phyloP scores from a whole-genome alignment of 2,797 vertebrate genomes.

The Tiaroga cobitis region DNA sequence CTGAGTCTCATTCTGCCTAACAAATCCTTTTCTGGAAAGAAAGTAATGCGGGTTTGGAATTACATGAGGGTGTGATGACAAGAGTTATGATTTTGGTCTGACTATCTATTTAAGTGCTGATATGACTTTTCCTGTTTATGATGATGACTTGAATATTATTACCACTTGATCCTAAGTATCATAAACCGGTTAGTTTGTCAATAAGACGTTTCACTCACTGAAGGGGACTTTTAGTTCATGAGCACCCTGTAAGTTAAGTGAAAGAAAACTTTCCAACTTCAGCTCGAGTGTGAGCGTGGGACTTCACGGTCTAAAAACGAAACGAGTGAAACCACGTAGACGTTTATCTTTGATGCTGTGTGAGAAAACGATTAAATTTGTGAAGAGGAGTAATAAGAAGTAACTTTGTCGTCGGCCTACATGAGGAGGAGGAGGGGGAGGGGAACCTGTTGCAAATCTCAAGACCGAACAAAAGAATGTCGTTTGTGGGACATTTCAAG shows the following conservation, averaged over 20 bases:
- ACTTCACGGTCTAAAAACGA: not conserved
- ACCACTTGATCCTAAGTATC: not conserved
- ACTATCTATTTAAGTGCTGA: not conserved
- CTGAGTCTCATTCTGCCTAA: not conserved
- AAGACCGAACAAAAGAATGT: slow-evolving; percentile 86
- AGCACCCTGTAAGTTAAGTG: slow-evolving; percentile 6
- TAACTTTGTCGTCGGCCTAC: slow-evolving; percentile 63
- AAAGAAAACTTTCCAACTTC: slow-evolving; percentile 42
- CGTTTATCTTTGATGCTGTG: not conserved
- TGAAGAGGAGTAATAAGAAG: slow-evolving; percentile 41
- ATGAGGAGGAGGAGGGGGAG: slow-evolving; percentile 69
- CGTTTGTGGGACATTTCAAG: slow-evolving; percentile 69
- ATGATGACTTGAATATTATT: not conserved
- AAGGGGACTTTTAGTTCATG: slow-evolving; percentile 2
- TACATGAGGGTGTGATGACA: not conserved
- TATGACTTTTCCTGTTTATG: not conserved
- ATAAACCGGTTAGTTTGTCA: slow-evolving; percentile 27
- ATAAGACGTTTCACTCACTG: not conserved
- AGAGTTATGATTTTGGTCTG: not conserved
- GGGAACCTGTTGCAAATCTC: slow-evolving; percentile 86
- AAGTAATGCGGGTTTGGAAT: slow-evolving; percentile 2
- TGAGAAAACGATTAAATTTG: slow-evolving; percentile 8
- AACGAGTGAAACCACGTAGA: slow-evolving; percentile 46
- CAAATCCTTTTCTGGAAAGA: not conserved
- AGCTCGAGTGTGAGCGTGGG: not conserved